These are phyloP conservation scores for Malurus elegans DNA, from an alignment of 2,113 vertebrate genomes.

Conservation along the genomic window DNA sequence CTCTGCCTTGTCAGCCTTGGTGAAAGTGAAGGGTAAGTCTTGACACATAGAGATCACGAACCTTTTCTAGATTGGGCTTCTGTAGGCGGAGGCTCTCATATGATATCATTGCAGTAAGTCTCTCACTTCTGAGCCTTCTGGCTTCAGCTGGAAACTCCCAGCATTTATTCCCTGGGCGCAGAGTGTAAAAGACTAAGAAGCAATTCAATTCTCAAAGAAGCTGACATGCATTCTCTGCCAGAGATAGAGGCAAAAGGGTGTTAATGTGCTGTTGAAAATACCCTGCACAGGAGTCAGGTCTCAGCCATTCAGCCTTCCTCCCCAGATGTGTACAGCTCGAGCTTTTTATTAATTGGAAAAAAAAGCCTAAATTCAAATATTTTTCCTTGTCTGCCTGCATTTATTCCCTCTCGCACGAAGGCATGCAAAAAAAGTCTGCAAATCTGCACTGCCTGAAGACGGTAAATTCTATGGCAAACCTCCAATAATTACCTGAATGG, in stretches of 20 bases:
- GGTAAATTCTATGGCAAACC: background rate
- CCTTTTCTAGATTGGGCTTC: background rate
- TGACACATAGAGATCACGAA: background rate
- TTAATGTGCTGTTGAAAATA: background rate
- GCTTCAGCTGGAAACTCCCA: background rate
- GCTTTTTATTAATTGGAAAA: background rate
- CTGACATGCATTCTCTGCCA: background rate
- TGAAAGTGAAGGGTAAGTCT: background rate
- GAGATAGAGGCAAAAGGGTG: background rate
- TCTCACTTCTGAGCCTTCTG: background rate
- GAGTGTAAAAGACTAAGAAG: background rate
- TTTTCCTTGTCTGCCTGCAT: background rate
- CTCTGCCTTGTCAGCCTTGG: background rate
- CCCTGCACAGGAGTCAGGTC: background rate
- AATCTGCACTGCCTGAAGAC: background rate
- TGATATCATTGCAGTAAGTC: background rate
- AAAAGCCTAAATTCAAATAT: background rate
- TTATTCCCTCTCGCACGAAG: background rate
- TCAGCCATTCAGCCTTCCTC: background rate
- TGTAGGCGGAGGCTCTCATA: background rate
- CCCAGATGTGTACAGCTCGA: background rate
- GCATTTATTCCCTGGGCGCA: fast-evolving
- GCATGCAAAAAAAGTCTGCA: background rate
- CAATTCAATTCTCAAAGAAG: background rate
- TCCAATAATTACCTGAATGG: slow-evolving; percentile 14